Conservation (phyloP, 2,113 vertebrate species). For the Proterorhinus semilunaris region DNA sequence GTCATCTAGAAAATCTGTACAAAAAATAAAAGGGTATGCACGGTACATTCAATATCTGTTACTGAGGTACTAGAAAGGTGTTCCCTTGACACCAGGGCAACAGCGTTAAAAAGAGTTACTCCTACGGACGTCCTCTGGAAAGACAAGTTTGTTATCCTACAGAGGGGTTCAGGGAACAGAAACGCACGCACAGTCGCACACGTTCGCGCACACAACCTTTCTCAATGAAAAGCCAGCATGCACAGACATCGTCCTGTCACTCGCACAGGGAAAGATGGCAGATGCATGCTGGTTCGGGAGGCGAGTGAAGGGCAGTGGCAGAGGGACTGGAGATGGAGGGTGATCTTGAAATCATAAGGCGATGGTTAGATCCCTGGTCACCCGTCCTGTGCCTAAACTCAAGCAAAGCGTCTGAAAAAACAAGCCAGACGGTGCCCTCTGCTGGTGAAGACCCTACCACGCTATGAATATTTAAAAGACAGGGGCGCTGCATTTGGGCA, state of each 20-base stretch:
- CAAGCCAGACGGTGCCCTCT: slow-evolving; percentile 52
- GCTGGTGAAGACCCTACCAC: slow-evolving; percentile 33
- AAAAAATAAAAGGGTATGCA: slow-evolving; percentile 76
- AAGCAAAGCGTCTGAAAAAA: background rate
- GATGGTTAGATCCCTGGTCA: slow-evolving; percentile 29
- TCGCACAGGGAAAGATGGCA: slow-evolving; percentile 43
- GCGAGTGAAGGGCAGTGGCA: slow-evolving; percentile 37
- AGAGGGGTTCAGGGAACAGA: slow-evolving; percentile 39
- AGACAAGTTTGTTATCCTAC: slow-evolving; percentile 62
- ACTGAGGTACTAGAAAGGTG: slow-evolving; percentile 84
- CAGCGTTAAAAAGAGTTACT: slow-evolving; percentile 74
- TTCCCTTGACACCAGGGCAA: slow-evolving; percentile 76
- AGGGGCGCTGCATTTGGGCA: slow-evolving; percentile 12
- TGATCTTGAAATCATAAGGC: slow-evolving; percentile 47
- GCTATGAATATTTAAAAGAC: background rate
- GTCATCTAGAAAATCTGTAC: slow-evolving; percentile 79
- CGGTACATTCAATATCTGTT: slow-evolving; percentile 87
- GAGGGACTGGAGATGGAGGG: slow-evolving; percentile 17
- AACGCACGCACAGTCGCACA: slow-evolving; percentile 10
- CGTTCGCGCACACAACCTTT: slow-evolving; percentile 40
- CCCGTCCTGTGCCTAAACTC: slow-evolving; percentile 19
- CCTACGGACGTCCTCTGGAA: slow-evolving; percentile 73
- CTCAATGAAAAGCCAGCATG: slow-evolving; percentile 57
- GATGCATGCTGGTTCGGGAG: slow-evolving; percentile 44
- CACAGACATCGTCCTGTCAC: slow-evolving; percentile 48